Evolutionary conservation across 2,113 vertebrate genomes (phyloP), one percentile per base, ranked within the genome.

Genomic region (Mustela nigripes): DNA sequence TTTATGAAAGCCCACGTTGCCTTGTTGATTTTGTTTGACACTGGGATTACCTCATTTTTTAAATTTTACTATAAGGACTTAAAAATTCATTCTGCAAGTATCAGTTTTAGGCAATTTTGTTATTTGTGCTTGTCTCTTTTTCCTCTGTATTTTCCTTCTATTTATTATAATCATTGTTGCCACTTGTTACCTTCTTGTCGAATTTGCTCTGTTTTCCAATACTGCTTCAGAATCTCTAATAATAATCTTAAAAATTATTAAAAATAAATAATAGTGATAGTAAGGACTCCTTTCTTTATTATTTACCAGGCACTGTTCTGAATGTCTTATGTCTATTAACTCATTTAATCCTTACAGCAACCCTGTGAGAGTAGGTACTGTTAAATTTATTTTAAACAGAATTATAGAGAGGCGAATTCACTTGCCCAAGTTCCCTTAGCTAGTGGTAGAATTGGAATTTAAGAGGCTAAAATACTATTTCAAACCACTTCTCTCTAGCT

Each of bases 171-270:
- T 31, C 50, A 15, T 65, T 42, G 2, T 94, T 79, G 45, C 18
- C 71, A 56, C 45, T 84, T 90, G 22, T 56, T 86, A 33, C 7
- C 21, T 90, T 87, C 28, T 21, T 58, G 36, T 26, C 79, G 60
- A 94, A 45, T 90, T 96, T 86, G 4, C 11, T 86, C 19, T 89
- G 31, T 91, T 91, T 91, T 74, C 31, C 31, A 78, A 0, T 63
- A 67, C 63, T 94, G 28, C 73, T 90, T 93, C 67, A 95, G 78
- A 85, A 97, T 71, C 18, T 89, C 7, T 91, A 73, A 73, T 82
- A 82, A 26, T 83, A 83, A 22, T 62, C 62, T 60, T 6, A 5
- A 14, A 63, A 82, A 84, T 91, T 53, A n/a, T 78, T 71, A 42
- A 65, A 78, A 81, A 81, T 71, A 67, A 92, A 45, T 58, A 71